These are phyloP conservation scores for Cecropterus lyciades DNA, from an alignment of 1,140 invertebrate species.

Conservation along the genomic window DNA sequence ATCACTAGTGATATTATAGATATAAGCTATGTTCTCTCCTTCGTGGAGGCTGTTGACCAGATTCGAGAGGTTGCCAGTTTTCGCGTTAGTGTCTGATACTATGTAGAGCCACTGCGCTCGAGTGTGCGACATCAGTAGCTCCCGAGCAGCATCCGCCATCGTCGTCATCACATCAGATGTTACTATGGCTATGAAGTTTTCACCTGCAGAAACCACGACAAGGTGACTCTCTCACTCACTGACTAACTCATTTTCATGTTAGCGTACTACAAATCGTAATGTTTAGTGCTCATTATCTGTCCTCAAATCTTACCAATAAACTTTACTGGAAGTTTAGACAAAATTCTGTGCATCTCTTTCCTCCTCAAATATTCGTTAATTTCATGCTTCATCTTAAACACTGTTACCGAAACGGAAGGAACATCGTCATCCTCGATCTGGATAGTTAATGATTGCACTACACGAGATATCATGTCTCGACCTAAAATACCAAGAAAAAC, in stretches of 20 bases:
- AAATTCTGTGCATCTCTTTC: constrained; percentile 79
- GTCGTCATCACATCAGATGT: constrained; percentile 80
- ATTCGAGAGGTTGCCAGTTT: constrained; percentile 79
- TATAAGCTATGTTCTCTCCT: constrained; percentile 93
- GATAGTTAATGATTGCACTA: constrained; percentile 84
- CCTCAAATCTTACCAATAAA: constrained; percentile 63
- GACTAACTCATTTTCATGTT: no score
- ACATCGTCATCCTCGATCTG: constrained; percentile 74
- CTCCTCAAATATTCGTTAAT: constrained; percentile 77
- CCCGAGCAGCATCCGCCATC: constrained; percentile 88
- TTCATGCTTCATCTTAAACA: constrained; percentile 85
- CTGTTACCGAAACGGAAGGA: constrained; percentile 80
- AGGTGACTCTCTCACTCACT: no score
- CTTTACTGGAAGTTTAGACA: constrained; percentile 82
- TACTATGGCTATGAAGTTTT: constrained; percentile 83
- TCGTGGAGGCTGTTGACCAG: constrained; percentile 87
- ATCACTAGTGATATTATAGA: constrained; percentile 88
- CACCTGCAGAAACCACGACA: constrained; percentile 52
- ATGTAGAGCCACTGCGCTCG: constrained; percentile 92
- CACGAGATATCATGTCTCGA: constrained; percentile 86
- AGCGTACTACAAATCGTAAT: no score
- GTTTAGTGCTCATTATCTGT: no score
- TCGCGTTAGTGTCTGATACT: constrained; percentile 85
- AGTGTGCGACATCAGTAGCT: constrained; percentile 87
- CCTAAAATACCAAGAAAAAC: constrained; percentile 59